Base-by-base conservation (phyloP, 64 coral and sea anemone genomes). In the Actinia equina region DNA sequence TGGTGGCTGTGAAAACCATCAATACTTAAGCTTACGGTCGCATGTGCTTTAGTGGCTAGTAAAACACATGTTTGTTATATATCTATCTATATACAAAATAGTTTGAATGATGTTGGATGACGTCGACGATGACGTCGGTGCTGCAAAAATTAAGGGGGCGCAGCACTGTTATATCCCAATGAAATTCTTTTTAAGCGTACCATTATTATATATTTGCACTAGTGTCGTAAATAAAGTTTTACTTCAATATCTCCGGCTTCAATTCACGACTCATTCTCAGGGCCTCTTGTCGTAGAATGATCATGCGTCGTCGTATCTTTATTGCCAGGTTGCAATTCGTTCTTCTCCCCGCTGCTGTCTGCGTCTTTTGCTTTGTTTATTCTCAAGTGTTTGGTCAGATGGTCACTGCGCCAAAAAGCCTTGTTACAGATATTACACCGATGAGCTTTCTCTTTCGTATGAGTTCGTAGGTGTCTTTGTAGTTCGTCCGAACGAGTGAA, bases 401-500 rank as follows among this genome's bases (percentile, higher is more conserved):
- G 94, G 51, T 96, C 94, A 16, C 94, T 96, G 14, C 94, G 88
- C 2, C 94, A 91, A 86, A 96, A 96, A 18, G 94, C 94, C 89
- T 96, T 96, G 56, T 82, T 76, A 30, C 94, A 96, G 11, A 96
- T 43, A 57, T 57, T 76, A 42, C 94, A 96, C 6, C 83, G 78
- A 52, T 90, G 92, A 19, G 92, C 88, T 56, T 96, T 96, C 41
- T 89, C 92, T 43, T 96, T 96, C 17, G 94, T 96, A 52, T 96
- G 94, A 43, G 88, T 96, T 27, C 94, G 91, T 18, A 96, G 26
- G 81, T 96, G 94, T 30, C 94, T 78, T 58, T 96, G 94, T 1
- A 96, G 69, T 56, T 96, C 94, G 49, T 96, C 94, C 41, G 94
- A 96, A n/a, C 94, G 79, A 22, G 94, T 96, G 52, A 96, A 96